Base-by-base conservation (phyloP, 2,888 invertebrate species). In the Chrysolina oricalcia region DNA sequence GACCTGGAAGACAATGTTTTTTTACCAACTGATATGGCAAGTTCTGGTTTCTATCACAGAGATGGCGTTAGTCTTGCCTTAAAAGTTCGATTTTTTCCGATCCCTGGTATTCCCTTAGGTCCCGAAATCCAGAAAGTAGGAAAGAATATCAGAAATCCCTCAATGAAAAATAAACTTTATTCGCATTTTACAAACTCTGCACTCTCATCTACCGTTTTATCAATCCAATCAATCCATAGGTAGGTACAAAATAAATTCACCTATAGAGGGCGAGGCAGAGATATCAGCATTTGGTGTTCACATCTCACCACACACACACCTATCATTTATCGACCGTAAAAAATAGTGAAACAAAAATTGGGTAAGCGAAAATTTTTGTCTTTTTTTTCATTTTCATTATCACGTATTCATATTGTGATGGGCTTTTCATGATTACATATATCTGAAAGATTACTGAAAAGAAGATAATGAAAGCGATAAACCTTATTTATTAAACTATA, bases 381-480 rank as follows among this genome's bases (percentile, higher is more conserved):
- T 65, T 21, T 11, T 59, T 27, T 59, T 59, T 27, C 2, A n/a
- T 23, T 27, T 27, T 2, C 2, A 13, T 13, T 27, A 59, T 59
- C 59, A n/a, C 9, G 59, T 15, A n/a, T 59, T 11, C n/a, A 59
- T 59, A 35, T 3, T 9, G n/a, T 35, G 17, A n/a, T 35, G n/a
- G 27, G n/a, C 1, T 71, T 72, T 59, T 66, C 53, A 66, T 71
- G 72, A 73, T 71, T 78, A 72, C 70, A 50, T 78, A 75, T 75
- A 73, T 72, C 72, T 59, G 66, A 78, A 72, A 78, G 77, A 78
- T 78, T 78, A 78, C 64, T 72, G 69, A 71, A 77, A 71, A 72
- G 73, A 68, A 73, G 76, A 76, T 76, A 77, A 77, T 72, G 73
- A 48, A 46, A 56, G 65, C 72, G 69, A 72, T 75, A 72, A 66